Evolutionary conservation across 2,888 invertebrate genomes (phyloP), one percentile per base, ranked within the genome.

Genomic region (Ennomos erosarius): DNA sequence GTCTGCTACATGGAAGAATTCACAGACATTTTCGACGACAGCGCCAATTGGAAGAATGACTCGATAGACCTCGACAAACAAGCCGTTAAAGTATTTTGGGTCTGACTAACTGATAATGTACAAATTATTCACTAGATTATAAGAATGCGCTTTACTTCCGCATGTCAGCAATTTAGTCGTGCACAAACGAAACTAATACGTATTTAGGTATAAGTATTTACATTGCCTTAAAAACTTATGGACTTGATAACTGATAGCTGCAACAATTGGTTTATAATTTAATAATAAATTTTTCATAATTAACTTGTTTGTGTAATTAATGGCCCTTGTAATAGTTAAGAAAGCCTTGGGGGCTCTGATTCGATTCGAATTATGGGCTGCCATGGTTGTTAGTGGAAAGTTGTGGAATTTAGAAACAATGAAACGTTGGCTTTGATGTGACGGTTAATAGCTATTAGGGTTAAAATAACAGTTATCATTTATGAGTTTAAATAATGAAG

Each of bases 31-130:
- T 58, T 84, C 36, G 78, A 81, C 47, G 83, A 82, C 42, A 67
- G 73, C 26, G 81, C 84, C 48, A 87, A 85, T 62, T 90, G 91
- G 91, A 88, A 87, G 68, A 74, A 74, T 52, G 82, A 82, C 44
- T 61, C 79, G 5, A 72, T 87, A 53, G 85, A 84, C 67, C 68
- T 89, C 38, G 86, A 90, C 53, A 86, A 90, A 63, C 88, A 90
- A 75, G 75, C 81, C 49, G 82, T 91, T 9, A 87, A 90, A 84
- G 91, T 92, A 55, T 90, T 92, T 78, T 92, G 91, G 91, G 91
- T 92, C 65, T 92, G 64, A 87, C 64, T 52, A 67, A 68, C 60
- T 43, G 16, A 11, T 48, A 67, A 69, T 71, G 81, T 83, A 80
- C 81, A 82, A 83, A 80, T 70, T 58, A 49, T 65, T 44, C 13